Evolutionary conservation across 92 coral and sea anemone genomes (phyloP), one percentile per base, ranked within the genome.

Genomic region (Palythoa heliodiscus): DNA sequence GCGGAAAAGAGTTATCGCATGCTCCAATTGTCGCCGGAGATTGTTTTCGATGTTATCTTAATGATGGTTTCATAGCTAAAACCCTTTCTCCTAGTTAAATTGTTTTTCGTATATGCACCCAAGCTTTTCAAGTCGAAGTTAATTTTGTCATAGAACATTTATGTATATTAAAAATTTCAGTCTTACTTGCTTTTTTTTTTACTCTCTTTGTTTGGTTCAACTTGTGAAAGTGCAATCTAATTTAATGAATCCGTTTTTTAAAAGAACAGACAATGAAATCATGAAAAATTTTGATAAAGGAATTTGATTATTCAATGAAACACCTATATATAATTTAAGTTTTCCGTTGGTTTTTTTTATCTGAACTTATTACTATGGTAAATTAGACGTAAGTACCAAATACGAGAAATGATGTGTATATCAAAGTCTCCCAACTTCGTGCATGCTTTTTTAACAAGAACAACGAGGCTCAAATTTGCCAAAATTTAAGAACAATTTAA

Each of bases 31-130:
- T 66, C 15, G 63, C 7, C 39, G 19, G 57, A 80, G 74, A 66
- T 64, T 66, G 84, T 80, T 80, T 63, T 80, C 50, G 40, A 40
- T 60, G 24, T 80, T 66, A 48, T 63, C 84, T 80, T 80, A 80
- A 80, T 80, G 72, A 67, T 47, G 11, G 43, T 63, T 64, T 68
- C 47, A 47, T 47, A 43, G 60, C 40, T 64, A 52, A 40, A 78
- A 54, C 53, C 53, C 70, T 54, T 63, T 78, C 57, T 60, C 37
- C 53, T 16, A 7, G 35, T 77, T 24, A 55, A 16, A 39, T 38
- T 20, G 83, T 12, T n/a, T 61, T 23, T 22, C 16, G 37, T 3
- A 23, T 50, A 48, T 52, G 23, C 40, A 2, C 14, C 22, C 20
- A 19, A 22, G 29, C 67, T 23, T 55, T 17, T 13, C 22, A 14